A percentile compares a stretch with the other conserved stretches of the same genome.
These are phyloP conservation scores for Oeneis ivallda DNA, from an alignment of 2,888 invertebrate genomes.

Conservation along the genomic window DNA sequence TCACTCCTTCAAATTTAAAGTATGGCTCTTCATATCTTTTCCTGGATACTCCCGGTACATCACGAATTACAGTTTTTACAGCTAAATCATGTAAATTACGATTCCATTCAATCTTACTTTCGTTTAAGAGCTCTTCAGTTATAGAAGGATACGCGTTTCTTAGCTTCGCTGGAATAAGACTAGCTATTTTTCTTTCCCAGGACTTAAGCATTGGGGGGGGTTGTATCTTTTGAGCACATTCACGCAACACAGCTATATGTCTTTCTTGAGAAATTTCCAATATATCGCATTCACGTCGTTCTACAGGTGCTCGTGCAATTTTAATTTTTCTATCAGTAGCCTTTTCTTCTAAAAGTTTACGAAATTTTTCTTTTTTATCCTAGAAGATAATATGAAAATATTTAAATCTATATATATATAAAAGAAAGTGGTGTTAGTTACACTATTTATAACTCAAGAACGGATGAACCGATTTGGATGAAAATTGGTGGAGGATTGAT, in stretches of 20 bases:
- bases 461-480: too few relatives aligned
- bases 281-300: constrained; percentile 66
- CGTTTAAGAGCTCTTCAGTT: constrained; percentile 77
- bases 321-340: constrained; percentile 65
- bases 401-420: too few relatives aligned
- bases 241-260: constrained; percentile 79
- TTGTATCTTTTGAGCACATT: constrained; percentile 80
- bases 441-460: too few relatives aligned
- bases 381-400: constrained; percentile 55
- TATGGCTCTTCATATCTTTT: constrained; percentile 71
- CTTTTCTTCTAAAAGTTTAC: constrained; percentile 66
- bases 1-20: constrained; percentile 84
- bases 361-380: constrained; percentile 71
- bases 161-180: constrained; percentile 79
- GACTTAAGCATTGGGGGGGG: constrained; percentile 83
- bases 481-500: too few relatives aligned
- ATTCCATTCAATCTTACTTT: constrained; percentile 82
- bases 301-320: constrained; percentile 56
- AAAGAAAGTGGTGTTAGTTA: too few relatives aligned
- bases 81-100: constrained; percentile 83
- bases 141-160: constrained; percentile 79
- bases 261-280: constrained; percentile 75
- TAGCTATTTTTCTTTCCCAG: constrained; percentile 83
- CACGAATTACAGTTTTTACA: constrained; percentile 83
- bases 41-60: constrained; percentile 79